Evolutionary conservation across 2,888 invertebrate species (phyloP).

Genomic region (Diachrysia chrysitis): DNA sequence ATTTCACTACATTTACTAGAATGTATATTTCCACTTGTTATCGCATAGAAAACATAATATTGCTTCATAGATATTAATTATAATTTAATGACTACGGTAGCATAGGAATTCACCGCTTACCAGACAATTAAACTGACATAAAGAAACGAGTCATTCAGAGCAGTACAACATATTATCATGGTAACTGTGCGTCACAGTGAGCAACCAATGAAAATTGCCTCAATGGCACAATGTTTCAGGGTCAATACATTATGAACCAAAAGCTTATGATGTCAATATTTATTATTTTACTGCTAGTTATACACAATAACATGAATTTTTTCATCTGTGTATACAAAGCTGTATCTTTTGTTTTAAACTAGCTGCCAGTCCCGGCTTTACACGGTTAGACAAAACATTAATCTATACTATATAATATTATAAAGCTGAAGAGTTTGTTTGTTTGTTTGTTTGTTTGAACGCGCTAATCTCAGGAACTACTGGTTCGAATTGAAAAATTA

Average conservation of each 20-base stretch:
- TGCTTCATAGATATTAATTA: constrained; percentile 34
- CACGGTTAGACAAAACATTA: too few relatives aligned
- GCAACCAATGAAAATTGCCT: constrained; percentile 65
- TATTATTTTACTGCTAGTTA: constrained; percentile 16
- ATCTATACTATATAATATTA: too few relatives aligned
- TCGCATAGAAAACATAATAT: not conserved
- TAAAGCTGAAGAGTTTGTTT: too few relatives aligned
- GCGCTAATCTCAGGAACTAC: too few relatives aligned
- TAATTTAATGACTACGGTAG: constrained; percentile 36
- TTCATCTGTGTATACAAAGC: constrained; percentile 7
- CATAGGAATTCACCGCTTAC: constrained; percentile 43
- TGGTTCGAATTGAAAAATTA: too few relatives aligned
- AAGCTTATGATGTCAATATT: constrained; percentile 47
- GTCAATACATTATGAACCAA: constrained; percentile 50
- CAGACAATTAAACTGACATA: constrained; percentile 57
- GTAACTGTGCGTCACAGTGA: constrained; percentile 68
- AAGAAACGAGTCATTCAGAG: constrained; percentile 58
- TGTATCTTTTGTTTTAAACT: too few relatives aligned
- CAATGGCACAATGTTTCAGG: constrained; percentile 63
- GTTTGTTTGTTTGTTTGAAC: too few relatives aligned
- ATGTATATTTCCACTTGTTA: not conserved
- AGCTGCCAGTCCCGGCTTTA: too few relatives aligned
- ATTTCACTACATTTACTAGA: not conserved
- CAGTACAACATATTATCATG: constrained; percentile 57
- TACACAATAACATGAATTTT: constrained; percentile 11